These are phyloP conservation scores for Seriola rivoliana DNA, from an alignment of 2,113 vertebrate genomes.

Conservation along the genomic window DNA sequence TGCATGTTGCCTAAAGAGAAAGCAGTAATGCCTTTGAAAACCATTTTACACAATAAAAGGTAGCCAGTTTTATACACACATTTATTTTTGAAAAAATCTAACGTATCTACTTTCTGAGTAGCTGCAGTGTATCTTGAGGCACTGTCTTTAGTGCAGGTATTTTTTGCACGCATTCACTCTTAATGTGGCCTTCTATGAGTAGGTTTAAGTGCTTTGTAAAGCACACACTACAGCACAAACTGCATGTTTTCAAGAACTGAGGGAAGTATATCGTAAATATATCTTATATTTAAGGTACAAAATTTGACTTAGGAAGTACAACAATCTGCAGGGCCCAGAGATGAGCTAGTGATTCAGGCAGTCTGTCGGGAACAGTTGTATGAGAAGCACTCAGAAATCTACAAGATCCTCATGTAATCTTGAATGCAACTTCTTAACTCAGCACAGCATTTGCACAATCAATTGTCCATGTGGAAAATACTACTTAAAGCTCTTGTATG, in stretches of 20 bases:
- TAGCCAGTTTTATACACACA: slow-evolving; percentile 41
- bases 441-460: slow-evolving; percentile 75
- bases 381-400: slow-evolving; percentile 27
- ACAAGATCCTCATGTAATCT: slow-evolving; percentile 27
- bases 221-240: slow-evolving; percentile 46
- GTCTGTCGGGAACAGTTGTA: background rate
- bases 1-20: slow-evolving; percentile 26
- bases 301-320: background rate
- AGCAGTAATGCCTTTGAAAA: slow-evolving; percentile 18
- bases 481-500: slow-evolving; percentile 45
- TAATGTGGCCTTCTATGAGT: slow-evolving; percentile 55
- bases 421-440: slow-evolving; percentile 47
- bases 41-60: background rate
- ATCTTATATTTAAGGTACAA: slow-evolving; percentile 21
- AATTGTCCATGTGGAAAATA: slow-evolving; percentile 43
- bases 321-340: background rate
- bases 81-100: slow-evolving; percentile 46
- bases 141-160: slow-evolving; percentile 24
- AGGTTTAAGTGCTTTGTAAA: slow-evolving; percentile 18
- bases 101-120: slow-evolving; percentile 20
- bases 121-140: slow-evolving; percentile 19
- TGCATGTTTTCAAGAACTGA: slow-evolving; percentile 9
- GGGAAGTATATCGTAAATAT: slow-evolving; percentile 7
- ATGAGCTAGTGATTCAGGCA: slow-evolving; percentile 5
- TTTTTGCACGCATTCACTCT: slow-evolving; percentile 49